Conservation (phyloP, 1,140 invertebrate genomes). For the Caenorhabditis inopinata region DNA sequence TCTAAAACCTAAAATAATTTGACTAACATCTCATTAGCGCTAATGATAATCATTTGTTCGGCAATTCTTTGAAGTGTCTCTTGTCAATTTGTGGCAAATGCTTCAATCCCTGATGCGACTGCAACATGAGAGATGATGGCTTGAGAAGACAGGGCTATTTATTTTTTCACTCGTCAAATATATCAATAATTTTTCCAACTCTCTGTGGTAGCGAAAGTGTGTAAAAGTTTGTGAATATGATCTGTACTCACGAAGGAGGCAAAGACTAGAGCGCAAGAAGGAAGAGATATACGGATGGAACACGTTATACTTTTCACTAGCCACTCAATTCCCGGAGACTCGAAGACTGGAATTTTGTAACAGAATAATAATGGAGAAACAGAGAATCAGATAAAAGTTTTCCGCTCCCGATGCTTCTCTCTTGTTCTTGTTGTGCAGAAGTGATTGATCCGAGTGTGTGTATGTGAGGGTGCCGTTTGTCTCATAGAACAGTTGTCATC, state of each 20-base stretch:
- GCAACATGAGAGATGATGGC: neutral
- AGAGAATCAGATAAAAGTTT: neutral
- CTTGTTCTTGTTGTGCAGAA: neutral
- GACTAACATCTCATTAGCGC: neutral
- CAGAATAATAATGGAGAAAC: neutral
- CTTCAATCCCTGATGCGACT: no score
- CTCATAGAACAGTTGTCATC: conserved; percentile 17
- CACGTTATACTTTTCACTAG: neutral
- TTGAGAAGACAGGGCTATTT: neutral
- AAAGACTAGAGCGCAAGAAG: neutral
- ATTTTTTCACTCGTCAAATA: conserved; percentile 29
- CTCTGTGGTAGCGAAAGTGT: neutral
- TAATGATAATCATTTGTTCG: neutral
- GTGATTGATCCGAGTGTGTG: conserved; percentile 3
- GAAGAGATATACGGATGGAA: neutral
- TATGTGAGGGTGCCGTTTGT: conserved; percentile 16
- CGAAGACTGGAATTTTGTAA: neutral
- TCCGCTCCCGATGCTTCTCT: neutral
- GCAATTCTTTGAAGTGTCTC: conserved; percentile 24
- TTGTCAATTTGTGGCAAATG: neutral
- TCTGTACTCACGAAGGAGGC: conserved; percentile 19
- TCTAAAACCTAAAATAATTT: no score
- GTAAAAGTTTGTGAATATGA: conserved; percentile 25
- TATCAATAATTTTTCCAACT: conserved; percentile 10
- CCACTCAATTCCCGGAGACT: neutral